These are phyloP conservation scores for Gobio gobio DNA, from an alignment of 2,113 vertebrate species.

Conservation along the genomic window DNA sequence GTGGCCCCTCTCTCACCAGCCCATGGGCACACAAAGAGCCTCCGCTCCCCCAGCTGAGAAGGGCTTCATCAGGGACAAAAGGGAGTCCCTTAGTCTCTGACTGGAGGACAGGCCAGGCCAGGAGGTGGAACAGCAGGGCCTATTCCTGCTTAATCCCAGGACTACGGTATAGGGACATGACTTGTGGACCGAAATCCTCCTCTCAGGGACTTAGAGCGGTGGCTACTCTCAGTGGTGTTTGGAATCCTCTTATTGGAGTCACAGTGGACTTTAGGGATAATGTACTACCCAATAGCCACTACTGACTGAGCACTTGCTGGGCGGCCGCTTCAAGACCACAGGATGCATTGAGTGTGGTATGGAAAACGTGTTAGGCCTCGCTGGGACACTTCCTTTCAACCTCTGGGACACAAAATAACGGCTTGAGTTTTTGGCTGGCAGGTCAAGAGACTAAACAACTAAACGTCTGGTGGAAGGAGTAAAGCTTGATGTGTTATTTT, in stretches of 20 bases:
- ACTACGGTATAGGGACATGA: conserved; percentile 34
- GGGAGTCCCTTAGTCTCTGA: conserved; percentile 40
- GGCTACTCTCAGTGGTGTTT: conserved; percentile 47
- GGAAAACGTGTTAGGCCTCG: conserved; percentile 44
- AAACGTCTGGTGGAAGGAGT: not conserved
- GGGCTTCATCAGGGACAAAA: conserved; percentile 52
- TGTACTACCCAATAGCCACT: conserved; percentile 50
- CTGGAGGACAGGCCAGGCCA: conserved; percentile 41
- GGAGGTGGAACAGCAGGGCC: conserved; percentile 54
- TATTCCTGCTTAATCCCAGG: conserved; percentile 56
- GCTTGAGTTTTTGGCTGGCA: not conserved
- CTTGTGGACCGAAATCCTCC: conserved; percentile 45
- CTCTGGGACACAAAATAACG: conserved; percentile 33
- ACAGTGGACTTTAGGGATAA: conserved; percentile 53
- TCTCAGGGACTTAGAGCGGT: conserved; percentile 48
- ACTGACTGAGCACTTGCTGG: conserved; percentile 51
- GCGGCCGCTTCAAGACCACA: conserved; percentile 34
- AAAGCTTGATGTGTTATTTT: not conserved
- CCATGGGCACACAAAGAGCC: conserved; percentile 51
- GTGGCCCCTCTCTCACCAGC: conserved; percentile 51
- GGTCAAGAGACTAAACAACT: not conserved
- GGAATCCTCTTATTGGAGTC: conserved; percentile 50
- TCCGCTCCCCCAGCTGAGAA: conserved; percentile 55
- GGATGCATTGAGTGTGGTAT: conserved; percentile 31
- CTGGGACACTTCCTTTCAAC: conserved; percentile 54